A percentile compares a stretch with the other conserved stretches of the same genome.
Evolutionary conservation across 2,888 invertebrate genomes (phyloP).

Genomic region (Euplagia quadripunctaria): DNA sequence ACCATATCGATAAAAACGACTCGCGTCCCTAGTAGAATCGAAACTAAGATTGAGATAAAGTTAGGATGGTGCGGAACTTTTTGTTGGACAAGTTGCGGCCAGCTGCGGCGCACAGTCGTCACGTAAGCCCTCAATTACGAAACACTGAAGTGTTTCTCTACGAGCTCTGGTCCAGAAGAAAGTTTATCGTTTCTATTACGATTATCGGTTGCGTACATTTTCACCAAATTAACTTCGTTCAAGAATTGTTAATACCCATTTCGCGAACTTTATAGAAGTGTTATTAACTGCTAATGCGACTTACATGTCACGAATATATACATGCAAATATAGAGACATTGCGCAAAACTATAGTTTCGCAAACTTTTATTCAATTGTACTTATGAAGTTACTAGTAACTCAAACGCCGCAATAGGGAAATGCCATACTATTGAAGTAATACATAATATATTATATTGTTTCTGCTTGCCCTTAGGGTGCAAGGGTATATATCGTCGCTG

Average conservation of each 20-base stretch:
- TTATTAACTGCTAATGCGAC: constrained; percentile 25
- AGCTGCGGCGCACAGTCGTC: constrained; percentile 80
- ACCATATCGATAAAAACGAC: constrained; percentile 66
- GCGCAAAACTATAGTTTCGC: background rate
- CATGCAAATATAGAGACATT: background rate
- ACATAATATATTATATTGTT: background rate
- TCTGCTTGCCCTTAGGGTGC: background rate
- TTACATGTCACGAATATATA: constrained; percentile 12
- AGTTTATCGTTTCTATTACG: constrained; percentile 80
- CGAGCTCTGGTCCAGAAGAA: constrained; percentile 74
- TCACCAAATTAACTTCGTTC: constrained; percentile 53
- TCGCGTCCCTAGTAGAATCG: constrained; percentile 69
- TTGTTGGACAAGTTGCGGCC: constrained; percentile 75
- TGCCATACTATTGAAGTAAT: background rate
- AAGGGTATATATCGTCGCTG: background rate
- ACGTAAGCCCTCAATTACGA: constrained; percentile 87
- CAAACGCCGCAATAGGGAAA: background rate
- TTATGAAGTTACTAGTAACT: background rate
- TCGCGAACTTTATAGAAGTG: constrained; percentile 27
- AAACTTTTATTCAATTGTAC: constrained; percentile 12
- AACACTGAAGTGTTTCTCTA: constrained; percentile 81
- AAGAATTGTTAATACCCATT: constrained; percentile 36
- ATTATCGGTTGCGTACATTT: constrained; percentile 71
- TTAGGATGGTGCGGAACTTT: constrained; percentile 77
- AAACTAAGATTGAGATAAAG: constrained; percentile 84